phyloP scores from a whole-genome alignment of 2,797 vertebrate genomes.

The Clamator glandarius region DNA sequence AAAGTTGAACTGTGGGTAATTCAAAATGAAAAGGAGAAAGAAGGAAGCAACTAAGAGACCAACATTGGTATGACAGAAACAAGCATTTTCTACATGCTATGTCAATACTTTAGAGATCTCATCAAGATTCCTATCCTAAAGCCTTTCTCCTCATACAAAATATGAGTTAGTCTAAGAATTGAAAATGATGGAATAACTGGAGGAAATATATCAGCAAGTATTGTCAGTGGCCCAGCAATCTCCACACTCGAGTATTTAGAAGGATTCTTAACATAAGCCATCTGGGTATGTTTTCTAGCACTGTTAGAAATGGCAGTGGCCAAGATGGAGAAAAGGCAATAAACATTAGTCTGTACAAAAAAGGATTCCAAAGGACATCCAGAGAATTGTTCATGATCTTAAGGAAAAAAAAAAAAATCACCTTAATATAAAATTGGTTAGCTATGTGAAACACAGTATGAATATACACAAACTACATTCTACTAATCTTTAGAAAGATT shows the following conservation, averaged over 20 bases:
- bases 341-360: not conserved
- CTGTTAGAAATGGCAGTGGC: fast-evolving
- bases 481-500: not conserved
- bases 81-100: not conserved
- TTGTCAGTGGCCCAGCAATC: not conserved
- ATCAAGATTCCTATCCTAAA: not conserved
- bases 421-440: not conserved
- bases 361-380: not conserved
- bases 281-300: not conserved
- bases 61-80: not conserved
- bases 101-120: not conserved
- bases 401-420: not conserved
- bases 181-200: not conserved
- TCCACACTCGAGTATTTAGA: not conserved
- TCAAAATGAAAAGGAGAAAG: not conserved
- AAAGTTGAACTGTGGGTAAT: not conserved
- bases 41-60: not conserved
- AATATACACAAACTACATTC: not conserved
- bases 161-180: not conserved
- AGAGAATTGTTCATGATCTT: not conserved
- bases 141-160: not conserved
- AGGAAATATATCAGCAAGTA: not conserved
- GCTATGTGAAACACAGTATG: not conserved
- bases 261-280: not conserved
- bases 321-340: not conserved